Percentiles rank a stretch among this genome's conserved stretches.
Evolutionary conservation across 2,113 vertebrate genomes (phyloP).

Genomic region (Carassius gibelio): DNA sequence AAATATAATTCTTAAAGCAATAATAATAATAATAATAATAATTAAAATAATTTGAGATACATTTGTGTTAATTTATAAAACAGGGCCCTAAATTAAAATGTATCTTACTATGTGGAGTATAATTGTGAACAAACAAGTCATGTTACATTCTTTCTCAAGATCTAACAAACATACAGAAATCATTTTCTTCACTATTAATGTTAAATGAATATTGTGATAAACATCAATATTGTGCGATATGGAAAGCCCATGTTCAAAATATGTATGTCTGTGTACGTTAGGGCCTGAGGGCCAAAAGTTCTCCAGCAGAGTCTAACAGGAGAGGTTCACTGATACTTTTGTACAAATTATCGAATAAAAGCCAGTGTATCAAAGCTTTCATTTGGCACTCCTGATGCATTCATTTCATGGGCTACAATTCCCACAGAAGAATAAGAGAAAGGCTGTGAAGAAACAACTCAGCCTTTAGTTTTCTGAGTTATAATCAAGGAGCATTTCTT

Average conservation of each 20-base stretch:
- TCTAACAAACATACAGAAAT: background rate
- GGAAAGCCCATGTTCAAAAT: background rate
- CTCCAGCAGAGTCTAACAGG: constrained; percentile 56
- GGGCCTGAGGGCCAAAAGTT: constrained; percentile 61
- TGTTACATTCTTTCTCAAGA: too few relatives aligned
- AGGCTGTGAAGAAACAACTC: constrained; percentile 45
- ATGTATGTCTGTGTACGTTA: constrained; percentile 12
- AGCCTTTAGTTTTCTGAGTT: constrained; percentile 33
- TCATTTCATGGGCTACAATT: constrained; percentile 55
- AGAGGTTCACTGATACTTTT: constrained; percentile 44
- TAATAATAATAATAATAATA: too few relatives aligned
- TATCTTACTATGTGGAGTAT: too few relatives aligned
- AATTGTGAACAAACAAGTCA: too few relatives aligned
- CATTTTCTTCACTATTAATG: background rate
- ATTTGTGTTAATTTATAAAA: too few relatives aligned
- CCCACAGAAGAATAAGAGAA: constrained; percentile 48
- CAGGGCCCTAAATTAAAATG: too few relatives aligned
- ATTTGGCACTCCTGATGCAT: constrained; percentile 46
- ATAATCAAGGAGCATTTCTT: constrained; percentile 53
- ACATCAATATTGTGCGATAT: background rate
- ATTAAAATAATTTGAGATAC: too few relatives aligned
- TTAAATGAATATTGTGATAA: background rate
- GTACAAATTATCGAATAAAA: constrained; percentile 60
- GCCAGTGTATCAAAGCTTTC: constrained; percentile 53
- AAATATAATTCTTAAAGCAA: too few relatives aligned